Percentiles rank a stretch among this genome's conserved stretches.
Evolutionary conservation across 2,113 vertebrate genomes (phyloP).

Genomic region (Microtus pennsylvanicus): DNA sequence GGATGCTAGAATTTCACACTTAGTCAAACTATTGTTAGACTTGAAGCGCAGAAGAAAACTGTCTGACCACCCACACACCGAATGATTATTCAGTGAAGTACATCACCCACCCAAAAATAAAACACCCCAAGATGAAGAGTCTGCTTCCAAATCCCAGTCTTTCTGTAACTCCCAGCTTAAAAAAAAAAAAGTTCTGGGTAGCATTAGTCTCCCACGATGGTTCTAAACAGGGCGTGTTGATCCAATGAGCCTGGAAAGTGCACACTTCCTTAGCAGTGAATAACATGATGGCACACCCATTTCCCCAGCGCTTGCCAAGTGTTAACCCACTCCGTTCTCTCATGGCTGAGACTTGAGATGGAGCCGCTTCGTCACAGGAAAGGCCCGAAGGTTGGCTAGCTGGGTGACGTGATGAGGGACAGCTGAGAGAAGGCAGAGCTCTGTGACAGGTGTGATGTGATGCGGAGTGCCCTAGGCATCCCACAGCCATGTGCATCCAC

Average conservation of each 20-base stretch:
- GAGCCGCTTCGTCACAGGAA: accelerated
- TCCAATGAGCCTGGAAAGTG: neutral
- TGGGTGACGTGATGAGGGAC: neutral
- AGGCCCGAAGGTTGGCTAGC: neutral
- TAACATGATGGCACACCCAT: neutral
- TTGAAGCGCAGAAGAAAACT: neutral
- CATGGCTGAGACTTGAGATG: neutral
- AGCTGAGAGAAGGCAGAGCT: neutral
- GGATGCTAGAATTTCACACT: neutral
- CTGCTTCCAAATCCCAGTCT: neutral
- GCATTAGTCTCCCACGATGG: neutral
- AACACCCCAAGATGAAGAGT: neutral
- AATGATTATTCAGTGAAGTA: neutral
- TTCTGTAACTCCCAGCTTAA: neutral
- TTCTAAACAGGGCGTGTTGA: neutral
- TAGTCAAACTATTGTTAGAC: neutral
- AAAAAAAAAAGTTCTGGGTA: neutral
- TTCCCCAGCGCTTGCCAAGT: neutral
- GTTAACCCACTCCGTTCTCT: neutral
- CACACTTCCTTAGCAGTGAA: accelerated
- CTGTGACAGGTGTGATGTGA: accelerated
- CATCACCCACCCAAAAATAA: neutral
- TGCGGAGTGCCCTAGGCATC: accelerated
- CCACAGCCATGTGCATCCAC: accelerated
- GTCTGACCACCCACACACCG: neutral